These are phyloP conservation scores for Sparus aurata DNA, from an alignment of 2,797 vertebrate species.

Conservation along the genomic window DNA sequence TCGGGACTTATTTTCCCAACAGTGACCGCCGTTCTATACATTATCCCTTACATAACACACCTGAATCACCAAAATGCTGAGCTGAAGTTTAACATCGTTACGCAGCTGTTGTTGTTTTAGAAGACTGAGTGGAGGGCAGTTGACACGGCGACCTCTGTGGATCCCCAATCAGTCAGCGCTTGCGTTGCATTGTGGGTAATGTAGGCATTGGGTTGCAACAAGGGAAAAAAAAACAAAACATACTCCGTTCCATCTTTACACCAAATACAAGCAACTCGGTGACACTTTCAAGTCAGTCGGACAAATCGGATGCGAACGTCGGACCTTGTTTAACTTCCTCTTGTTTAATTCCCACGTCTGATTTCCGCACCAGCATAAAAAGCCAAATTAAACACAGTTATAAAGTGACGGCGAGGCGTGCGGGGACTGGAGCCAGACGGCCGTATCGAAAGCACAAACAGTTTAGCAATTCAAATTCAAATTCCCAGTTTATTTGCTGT, in stretches of 20 bases:
- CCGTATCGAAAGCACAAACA: not conserved
- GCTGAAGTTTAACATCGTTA: too few relatives aligned
- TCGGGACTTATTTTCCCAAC: too few relatives aligned
- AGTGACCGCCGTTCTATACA: too few relatives aligned
- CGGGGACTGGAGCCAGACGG: conserved; percentile 4
- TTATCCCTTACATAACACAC: too few relatives aligned
- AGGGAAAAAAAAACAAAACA: too few relatives aligned
- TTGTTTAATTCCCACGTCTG: not conserved
- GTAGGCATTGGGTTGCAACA: too few relatives aligned
- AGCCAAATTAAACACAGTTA: not conserved
- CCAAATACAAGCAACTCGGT: not conserved
- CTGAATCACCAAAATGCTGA: not conserved
- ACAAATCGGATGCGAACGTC: not conserved
- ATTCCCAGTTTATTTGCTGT: conserved; percentile 24
- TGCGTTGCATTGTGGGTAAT: too few relatives aligned
- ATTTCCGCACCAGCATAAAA: not conserved
- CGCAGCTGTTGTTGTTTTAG: too few relatives aligned
- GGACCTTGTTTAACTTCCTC: not conserved
- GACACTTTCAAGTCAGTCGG: too few relatives aligned
- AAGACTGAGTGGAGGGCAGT: too few relatives aligned
- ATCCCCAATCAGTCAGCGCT: not conserved
- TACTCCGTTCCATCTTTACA: too few relatives aligned
- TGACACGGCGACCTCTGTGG: too few relatives aligned
- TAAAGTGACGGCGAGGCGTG: conserved; percentile 13
- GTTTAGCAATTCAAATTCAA: conserved; percentile 43